Evolutionary conservation across 2,113 vertebrate species (phyloP).

Genomic region (Coturnix japonica): DNA sequence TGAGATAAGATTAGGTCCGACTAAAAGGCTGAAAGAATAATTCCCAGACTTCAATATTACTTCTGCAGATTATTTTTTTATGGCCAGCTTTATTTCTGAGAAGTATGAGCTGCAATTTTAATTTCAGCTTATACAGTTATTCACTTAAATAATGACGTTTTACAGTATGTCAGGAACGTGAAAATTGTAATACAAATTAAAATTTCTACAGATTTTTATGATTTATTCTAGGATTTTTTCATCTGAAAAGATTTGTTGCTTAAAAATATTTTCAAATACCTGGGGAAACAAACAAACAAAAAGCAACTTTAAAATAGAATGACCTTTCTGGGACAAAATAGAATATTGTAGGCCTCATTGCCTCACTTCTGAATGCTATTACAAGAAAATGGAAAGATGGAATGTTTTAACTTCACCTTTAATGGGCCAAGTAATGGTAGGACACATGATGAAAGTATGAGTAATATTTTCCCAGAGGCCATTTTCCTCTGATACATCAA

Average conservation of each 20-base stretch:
- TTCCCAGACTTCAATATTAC: neutral
- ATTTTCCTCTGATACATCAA: constrained; percentile 15
- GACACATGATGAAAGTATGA: neutral
- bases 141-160: neutral
- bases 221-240: neutral
- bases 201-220: neutral
- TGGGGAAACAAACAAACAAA: neutral
- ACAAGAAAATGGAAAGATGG: constrained; percentile 21
- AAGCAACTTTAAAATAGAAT: neutral
- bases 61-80: neutral
- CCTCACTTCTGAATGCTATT: neutral
- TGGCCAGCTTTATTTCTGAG: neutral
- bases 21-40: neutral
- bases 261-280: neutral
- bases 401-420: neutral
- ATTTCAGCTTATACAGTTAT: neutral
- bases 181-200: neutral
- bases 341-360: neutral
- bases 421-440: neutral
- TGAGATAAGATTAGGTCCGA: neutral
- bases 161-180: neutral
- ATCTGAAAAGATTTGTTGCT: neutral
- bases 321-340: neutral
- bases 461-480: neutral
- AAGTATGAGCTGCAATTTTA: neutral